These are phyloP conservation scores for Tenodera sinensis DNA, from an alignment of 2,888 invertebrate genomes.

Conservation along the genomic window DNA sequence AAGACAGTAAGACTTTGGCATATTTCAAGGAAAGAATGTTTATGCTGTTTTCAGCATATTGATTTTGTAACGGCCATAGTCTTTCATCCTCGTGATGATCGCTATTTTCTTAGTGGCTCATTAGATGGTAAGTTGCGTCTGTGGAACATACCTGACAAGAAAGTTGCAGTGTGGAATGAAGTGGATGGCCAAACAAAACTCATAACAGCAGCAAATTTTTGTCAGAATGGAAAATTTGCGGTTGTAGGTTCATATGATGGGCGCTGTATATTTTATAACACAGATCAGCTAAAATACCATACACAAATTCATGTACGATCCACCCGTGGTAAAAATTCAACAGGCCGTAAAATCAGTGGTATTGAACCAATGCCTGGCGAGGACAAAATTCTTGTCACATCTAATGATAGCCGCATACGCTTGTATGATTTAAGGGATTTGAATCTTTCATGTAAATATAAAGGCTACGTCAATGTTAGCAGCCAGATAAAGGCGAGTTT, in stretches of 20 bases:
- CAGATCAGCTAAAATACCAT: slow-evolving; percentile 96
- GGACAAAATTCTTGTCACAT: slow-evolving; percentile 94
- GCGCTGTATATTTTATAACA: slow-evolving; percentile 95
- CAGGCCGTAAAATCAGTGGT: slow-evolving; percentile 93
- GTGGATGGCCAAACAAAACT: slow-evolving; percentile 90
- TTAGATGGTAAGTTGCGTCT: slow-evolving; percentile 96
- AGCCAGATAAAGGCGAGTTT: slow-evolving; percentile 98
- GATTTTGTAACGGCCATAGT: slow-evolving; percentile 99
- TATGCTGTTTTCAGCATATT: slow-evolving; percentile 98
- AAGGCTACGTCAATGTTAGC: slow-evolving; percentile 88
- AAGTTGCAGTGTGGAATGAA: slow-evolving; percentile 94
- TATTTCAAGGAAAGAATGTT: slow-evolving; percentile 92
- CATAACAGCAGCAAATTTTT: slow-evolving; percentile 96
- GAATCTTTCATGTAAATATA: slow-evolving; percentile 92
- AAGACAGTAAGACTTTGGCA: slow-evolving; percentile 98
- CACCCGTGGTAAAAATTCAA: slow-evolving; percentile 91
- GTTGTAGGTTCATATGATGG: slow-evolving; percentile 99
- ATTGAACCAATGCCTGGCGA: slow-evolving; percentile 96
- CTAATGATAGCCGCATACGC: slow-evolving; percentile 94
- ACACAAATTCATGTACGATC: slow-evolving; percentile 96
- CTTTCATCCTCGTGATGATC: slow-evolving; percentile 90
- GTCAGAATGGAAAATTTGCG: slow-evolving; percentile 95
- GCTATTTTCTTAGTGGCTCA: slow-evolving; percentile 90
- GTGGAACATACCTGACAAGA: slow-evolving; percentile 99
- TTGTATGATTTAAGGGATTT: slow-evolving; percentile 93